Conservation (phyloP, 2,113 vertebrate species). For the Scomber japonicus region DNA sequence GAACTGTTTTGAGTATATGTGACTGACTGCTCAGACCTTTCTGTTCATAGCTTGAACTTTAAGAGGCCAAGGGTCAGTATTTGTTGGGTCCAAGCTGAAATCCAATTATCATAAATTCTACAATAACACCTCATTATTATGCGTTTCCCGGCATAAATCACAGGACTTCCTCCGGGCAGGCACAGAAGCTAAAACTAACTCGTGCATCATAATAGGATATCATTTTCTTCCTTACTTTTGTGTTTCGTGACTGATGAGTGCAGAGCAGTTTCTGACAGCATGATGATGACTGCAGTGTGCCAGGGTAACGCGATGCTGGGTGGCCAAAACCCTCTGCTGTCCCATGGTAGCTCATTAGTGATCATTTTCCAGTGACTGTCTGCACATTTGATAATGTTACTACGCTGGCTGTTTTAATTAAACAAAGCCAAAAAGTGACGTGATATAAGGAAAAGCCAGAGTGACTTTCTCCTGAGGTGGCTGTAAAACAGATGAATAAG, state of each 20-base stretch:
- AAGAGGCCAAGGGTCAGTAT: slow-evolving; percentile 1
- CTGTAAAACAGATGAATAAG: slow-evolving; percentile 50
- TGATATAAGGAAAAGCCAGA: slow-evolving; percentile 4
- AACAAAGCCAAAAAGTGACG: slow-evolving; percentile 42
- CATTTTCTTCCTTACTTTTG: slow-evolving; percentile 21
- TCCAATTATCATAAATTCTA: slow-evolving; percentile 30
- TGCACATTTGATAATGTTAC: slow-evolving; percentile 32
- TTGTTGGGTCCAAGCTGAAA: slow-evolving; percentile 21
- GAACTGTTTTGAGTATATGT: not conserved
- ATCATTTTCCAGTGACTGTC: slow-evolving; percentile 43
- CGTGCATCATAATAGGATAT: not conserved
- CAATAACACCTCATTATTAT: not conserved
- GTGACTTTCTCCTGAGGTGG: slow-evolving; percentile 23
- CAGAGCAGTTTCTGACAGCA: slow-evolving; percentile 25
- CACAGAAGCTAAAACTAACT: slow-evolving; percentile 35
- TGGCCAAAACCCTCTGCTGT: slow-evolving; percentile 53
- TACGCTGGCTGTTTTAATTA: slow-evolving; percentile 19
- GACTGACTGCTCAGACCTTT: slow-evolving; percentile 16
- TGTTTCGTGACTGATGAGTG: slow-evolving; percentile 26
- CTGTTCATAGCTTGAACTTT: not conserved
- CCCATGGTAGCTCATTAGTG: slow-evolving; percentile 62
- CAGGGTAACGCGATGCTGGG: slow-evolving; percentile 28
- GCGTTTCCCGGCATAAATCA: not conserved
- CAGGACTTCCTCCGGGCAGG: not conserved
- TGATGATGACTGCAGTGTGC: slow-evolving; percentile 26